Evolutionary conservation across 2,797 vertebrate species (phyloP), one percentile per base, ranked within the genome.

Genomic region (Sebastes aleutianus): DNA sequence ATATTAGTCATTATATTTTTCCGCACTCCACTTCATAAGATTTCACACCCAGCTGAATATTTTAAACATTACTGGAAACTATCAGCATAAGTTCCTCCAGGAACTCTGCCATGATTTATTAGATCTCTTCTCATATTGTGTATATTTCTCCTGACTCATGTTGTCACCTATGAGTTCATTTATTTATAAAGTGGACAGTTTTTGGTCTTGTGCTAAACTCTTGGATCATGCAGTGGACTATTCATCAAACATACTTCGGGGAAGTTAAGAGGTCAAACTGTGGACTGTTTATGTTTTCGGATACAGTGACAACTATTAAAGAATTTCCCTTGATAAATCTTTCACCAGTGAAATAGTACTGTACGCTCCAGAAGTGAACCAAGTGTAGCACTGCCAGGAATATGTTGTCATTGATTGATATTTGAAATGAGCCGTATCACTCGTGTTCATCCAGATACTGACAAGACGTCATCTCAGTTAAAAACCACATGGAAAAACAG

Each of bases 71-170:
- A 61, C 58, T 64, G 36, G 58, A 9, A 80, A 73, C 22, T 22
- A 62, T 70, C 14, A 58, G 31, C 16, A 47, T 22, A 77, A 58
- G 34, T 74, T 70, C 24, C 27, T 72, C 27, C 32, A 50, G 50
- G 75, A 68, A 79, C 36, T 65, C 64, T 80, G 36, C n/a, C 26
- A 56, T 70, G 77, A 90, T 82, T 80, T 77, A 88, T 88, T 54
- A 10, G n/a, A 81, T 74, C 70, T 75, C 13, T 58, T 76, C 24
- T 62, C 31, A 22, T 20, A 65, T 43, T 58, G 50, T 78, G 71
- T 66, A 61, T 34, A 63, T 77, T 74, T 67, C 24, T 70, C 2
- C 64, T 76, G 70, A 74, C n/a, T 74, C 70, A 67, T 78, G 36
- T 29, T 58, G 31, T 64, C 43, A 65, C 3, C 8, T 65, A 39